Evolutionary conservation across 2,888 invertebrate genomes (phyloP).

Genomic region (Eurois occulta): DNA sequence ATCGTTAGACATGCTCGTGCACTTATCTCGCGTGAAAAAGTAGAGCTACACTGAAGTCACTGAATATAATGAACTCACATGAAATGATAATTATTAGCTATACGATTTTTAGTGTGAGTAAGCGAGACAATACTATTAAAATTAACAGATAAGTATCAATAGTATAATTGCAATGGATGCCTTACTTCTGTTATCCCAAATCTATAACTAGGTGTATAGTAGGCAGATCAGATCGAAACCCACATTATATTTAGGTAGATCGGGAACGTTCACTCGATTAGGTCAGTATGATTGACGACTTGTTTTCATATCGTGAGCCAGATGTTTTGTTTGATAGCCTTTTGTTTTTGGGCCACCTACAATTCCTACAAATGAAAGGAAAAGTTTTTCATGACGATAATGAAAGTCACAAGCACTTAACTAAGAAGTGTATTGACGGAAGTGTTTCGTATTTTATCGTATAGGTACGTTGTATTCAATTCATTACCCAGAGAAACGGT

Average conservation of each 20-base stretch:
- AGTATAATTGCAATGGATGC: too few relatives aligned
- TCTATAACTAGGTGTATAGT: background rate
- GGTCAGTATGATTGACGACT: constrained; percentile 49
- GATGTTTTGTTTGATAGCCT: constrained; percentile 16
- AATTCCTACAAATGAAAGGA: constrained; percentile 34
- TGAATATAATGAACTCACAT: background rate
- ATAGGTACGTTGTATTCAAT: background rate
- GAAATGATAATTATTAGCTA: background rate
- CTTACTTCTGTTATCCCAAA: background rate
- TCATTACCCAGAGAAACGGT: background rate
- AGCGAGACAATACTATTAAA: background rate
- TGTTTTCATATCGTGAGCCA: constrained; percentile 42
- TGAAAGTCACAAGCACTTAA: background rate
- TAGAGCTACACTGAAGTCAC: background rate
- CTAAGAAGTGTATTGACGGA: background rate
- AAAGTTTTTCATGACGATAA: background rate
- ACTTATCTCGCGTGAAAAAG: background rate
- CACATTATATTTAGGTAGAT: background rate
- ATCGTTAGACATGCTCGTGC: background rate
- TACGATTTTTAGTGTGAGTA: background rate
- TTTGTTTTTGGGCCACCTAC: constrained; percentile 35
- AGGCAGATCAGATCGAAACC: background rate
- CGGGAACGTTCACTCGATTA: background rate
- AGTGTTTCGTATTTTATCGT: background rate
- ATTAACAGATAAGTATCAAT: too few relatives aligned